Conservation (phyloP, 2,888 invertebrate species). For the Podabrus alpinus region DNA sequence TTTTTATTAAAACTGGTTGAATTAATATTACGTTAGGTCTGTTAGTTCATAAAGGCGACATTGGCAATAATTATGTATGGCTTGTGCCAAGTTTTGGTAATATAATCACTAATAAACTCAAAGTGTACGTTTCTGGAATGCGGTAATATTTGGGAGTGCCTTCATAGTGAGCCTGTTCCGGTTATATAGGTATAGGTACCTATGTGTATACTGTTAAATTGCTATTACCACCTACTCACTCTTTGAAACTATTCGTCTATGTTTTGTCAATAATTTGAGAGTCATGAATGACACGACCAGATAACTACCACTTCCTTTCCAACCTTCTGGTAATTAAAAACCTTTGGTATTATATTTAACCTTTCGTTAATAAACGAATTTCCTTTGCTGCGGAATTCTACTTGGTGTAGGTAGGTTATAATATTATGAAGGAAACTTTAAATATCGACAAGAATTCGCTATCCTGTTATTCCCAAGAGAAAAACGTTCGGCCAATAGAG, state of each 20-base stretch:
- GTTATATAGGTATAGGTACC: conserved; percentile 24
- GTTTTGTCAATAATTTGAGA: background rate
- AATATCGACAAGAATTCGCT: background rate
- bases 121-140: conserved; percentile 24
- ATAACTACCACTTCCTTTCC: background rate
- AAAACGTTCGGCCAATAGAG: too few species aligned
- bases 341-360: background rate
- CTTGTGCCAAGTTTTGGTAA: conserved; percentile 17
- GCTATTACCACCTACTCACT: conserved; percentile 22
- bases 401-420: background rate
- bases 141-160: conserved; percentile 29
- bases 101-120: conserved; percentile 21
- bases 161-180: conserved; percentile 27
- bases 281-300: background rate
- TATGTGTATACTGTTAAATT: conserved; percentile 23
- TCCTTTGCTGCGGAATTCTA: background rate
- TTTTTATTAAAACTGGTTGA: background rate
- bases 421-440: background rate
- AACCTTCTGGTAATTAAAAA: background rate
- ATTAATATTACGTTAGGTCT: background rate
- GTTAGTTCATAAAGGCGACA: background rate
- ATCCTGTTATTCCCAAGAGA: too few species aligned
- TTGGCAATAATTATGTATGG: background rate
- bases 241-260: background rate
- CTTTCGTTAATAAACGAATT: background rate